phyloP scores from a whole-genome alignment of 2,113 vertebrate genomes.

The Talpa occidentalis region DNA sequence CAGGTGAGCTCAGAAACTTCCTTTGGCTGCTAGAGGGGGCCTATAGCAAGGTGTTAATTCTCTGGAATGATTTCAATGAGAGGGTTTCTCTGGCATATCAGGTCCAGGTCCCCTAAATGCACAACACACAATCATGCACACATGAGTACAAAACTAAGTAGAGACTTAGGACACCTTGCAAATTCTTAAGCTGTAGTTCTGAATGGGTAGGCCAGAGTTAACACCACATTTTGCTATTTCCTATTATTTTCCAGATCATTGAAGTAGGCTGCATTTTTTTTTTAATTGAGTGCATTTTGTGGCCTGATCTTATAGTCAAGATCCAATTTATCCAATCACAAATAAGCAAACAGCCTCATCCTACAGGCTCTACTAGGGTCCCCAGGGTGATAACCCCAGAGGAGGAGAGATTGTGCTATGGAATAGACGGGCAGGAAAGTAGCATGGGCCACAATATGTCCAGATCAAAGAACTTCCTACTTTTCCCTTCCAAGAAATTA shows the following conservation, averaged over 20 bases:
- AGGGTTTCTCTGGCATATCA: conserved; percentile 8
- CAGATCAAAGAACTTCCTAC: conserved; percentile 10
- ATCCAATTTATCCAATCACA: background rate
- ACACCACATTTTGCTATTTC: background rate
- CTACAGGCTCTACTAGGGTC: background rate
- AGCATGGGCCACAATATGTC: background rate
- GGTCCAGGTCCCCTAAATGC: background rate
- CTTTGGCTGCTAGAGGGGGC: background rate
- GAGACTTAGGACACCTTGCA: background rate
- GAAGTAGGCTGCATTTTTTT: background rate
- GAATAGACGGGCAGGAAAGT: background rate
- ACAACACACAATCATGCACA: background rate
- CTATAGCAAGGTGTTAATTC: background rate
- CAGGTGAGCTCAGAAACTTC: background rate
- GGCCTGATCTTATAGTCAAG: background rate
- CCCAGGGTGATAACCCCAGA: background rate
- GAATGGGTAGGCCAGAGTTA: background rate
- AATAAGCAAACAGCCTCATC: background rate
- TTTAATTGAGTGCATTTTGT: background rate
- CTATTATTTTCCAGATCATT: background rate
- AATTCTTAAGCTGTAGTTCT: background rate
- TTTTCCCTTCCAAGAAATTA: background rate
- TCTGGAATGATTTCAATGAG: background rate
- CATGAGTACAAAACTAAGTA: background rate
- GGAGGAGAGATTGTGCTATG: background rate